Evolutionary conservation across 2,797 vertebrate genomes (phyloP).

Genomic region (Oryzias sinensis): DNA sequence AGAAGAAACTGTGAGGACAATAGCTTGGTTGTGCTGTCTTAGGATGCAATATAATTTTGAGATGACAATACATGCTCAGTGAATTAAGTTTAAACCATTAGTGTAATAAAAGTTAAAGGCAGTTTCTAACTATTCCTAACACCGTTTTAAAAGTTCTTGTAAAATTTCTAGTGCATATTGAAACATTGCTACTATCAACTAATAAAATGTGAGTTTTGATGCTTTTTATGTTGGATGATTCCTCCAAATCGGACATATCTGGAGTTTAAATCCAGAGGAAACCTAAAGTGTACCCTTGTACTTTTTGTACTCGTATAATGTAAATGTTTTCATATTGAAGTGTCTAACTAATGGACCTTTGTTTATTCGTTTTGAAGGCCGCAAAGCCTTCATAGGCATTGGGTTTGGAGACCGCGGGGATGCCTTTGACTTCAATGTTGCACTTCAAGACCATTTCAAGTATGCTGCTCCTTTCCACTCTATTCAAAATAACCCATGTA

Average conservation of each 20-base stretch:
- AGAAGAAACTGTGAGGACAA: no score
- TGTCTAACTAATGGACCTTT: background rate
- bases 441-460: slow-evolving; percentile 98
- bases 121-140: no score
- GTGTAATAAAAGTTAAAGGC: no score
- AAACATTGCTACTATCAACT: no score
- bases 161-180: no score
- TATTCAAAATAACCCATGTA: slow-evolving; percentile 4
- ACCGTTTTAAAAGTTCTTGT: no score
- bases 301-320: background rate
- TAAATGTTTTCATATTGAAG: background rate
- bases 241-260: background rate
- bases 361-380: slow-evolving; percentile 74
- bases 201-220: no score
- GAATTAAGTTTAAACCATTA: no score
- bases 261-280: background rate
- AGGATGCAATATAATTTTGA: no score
- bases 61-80: no score
- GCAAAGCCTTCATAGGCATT: slow-evolving; percentile 96
- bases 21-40: no score
- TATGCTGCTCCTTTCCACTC: slow-evolving; percentile 49
- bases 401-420: slow-evolving; percentile 95
- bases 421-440: slow-evolving; percentile 96
- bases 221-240: no score
- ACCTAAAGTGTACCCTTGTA: background rate